Conservation (phyloP, 2,797 vertebrate genomes). For the Syncerus caffer region DNA sequence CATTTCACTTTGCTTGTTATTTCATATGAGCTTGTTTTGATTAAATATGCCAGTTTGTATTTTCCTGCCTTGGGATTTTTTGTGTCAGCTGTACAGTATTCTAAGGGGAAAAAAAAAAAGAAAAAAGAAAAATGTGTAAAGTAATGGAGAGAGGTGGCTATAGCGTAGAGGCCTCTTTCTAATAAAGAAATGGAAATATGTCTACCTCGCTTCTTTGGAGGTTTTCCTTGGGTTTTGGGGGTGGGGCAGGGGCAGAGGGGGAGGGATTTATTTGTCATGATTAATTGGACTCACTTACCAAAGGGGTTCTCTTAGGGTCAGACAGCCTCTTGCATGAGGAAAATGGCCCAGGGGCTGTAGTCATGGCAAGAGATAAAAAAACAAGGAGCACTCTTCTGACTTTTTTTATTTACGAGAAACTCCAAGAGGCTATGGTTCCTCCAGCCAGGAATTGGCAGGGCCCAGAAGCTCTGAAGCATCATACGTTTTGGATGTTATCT, state of each 20-base stretch:
- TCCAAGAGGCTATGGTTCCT: background rate
- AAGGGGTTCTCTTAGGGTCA: background rate
- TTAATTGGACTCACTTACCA: background rate
- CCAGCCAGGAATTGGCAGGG: background rate
- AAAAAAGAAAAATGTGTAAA: slow-evolving; percentile 83
- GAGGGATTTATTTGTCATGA: background rate
- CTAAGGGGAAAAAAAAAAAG: slow-evolving; percentile 77
- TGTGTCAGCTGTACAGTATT: slow-evolving; percentile 93
- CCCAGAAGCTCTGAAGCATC: no score
- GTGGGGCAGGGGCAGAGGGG: rapidly evolving
- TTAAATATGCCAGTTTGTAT: slow-evolving; percentile 85
- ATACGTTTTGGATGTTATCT: rapidly evolving
- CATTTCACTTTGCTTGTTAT: slow-evolving; percentile 82
- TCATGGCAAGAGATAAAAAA: rapidly evolving
- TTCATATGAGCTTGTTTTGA: slow-evolving; percentile 83
- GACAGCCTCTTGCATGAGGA: rapidly evolving
- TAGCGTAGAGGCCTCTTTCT: slow-evolving; percentile 94
- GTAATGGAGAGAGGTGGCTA: slow-evolving; percentile 85
- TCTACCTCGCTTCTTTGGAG: background rate
- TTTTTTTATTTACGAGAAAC: background rate
- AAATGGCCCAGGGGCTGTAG: rapidly evolving
- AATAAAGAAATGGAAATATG: slow-evolving; percentile 92
- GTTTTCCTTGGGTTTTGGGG: background rate
- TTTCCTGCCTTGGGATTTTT: slow-evolving; percentile 83
- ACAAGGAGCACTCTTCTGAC: rapidly evolving